Base-by-base conservation (phyloP, 2,113 vertebrate genomes). In the Pelecanoides urinatrix region DNA sequence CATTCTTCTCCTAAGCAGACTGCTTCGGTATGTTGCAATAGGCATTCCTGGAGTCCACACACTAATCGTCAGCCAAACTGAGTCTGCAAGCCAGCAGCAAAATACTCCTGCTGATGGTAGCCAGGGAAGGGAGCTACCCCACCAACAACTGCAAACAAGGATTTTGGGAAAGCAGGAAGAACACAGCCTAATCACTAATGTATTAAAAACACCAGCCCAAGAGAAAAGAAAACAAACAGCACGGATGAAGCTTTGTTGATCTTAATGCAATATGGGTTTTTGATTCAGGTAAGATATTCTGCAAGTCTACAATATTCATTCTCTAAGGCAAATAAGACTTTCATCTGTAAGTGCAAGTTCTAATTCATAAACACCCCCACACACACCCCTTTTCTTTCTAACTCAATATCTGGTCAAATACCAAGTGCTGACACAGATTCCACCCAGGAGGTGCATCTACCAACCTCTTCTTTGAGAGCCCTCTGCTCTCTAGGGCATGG, bases 41-140 rank as follows among this genome's bases (percentile, higher is more conserved):
- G 47, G 26, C 12, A 20, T 44, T 93, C 30, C 47, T 82, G 40
- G 44, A 80, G 19, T 30, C 26, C 29, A 30, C 21, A 34, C 10
- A 7, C 0, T 0, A 10, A 14, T 6, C 38, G 26, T 3, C 34
- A 34, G 80, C n/a, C 58, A 76, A 34, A 44, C 29, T 3, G 14
- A 50, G 56, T 5, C 13, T 89, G 76, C 67, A 52, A 86, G 58
- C 3, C 52, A 74, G 36, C 30, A 85, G 21, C 23, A 8, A 52
- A 84, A 49, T 9, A 7, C 4, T 36, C 42, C 72, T 49, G 78
- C 62, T 71, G 45, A 11, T 11, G 27, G 56, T 6, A 66, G 80
- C 6, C 65, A 56, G 14, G 18, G 7, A 79, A 65, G 14, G 84
- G n/a, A 91, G 49, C 16, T 17, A 65, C 19, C 23, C 45, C 80